Conservation (phyloP, 2,888 invertebrate genomes). For the Choreutis nemorana region DNA sequence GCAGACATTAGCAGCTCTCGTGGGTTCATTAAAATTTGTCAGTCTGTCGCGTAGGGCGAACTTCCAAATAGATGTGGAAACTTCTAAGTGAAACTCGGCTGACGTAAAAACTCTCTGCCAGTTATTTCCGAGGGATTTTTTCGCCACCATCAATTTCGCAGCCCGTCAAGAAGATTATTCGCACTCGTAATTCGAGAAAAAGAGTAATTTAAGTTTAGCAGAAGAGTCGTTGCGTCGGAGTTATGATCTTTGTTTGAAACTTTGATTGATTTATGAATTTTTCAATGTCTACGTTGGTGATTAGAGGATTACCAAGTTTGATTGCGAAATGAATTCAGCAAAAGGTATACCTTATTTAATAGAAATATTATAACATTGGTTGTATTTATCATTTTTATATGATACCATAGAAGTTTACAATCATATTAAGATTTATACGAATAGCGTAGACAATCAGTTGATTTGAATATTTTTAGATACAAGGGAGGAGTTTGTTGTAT, state of each 20-base stretch:
- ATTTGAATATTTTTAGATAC: no score
- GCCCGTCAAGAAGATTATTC: constrained; percentile 65
- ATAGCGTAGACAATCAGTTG: no score
- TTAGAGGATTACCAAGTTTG: constrained; percentile 21
- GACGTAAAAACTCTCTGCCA: constrained; percentile 59
- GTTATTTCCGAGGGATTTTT: constrained; percentile 48
- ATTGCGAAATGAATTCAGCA: neutral
- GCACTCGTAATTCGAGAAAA: constrained; percentile 63
- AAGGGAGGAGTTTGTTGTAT: no score
- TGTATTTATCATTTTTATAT: no score
- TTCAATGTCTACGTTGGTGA: constrained; percentile 28
- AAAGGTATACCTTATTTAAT: no score
- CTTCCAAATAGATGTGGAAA: constrained; percentile 63
- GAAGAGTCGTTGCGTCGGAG: constrained; percentile 53
- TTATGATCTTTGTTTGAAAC: constrained; percentile 62
- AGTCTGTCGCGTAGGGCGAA: constrained; percentile 57
- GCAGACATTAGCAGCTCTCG: constrained; percentile 62
- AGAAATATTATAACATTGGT: no score
- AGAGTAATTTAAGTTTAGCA: constrained; percentile 63
- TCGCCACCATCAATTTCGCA: constrained; percentile 61
- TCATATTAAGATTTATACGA: no score
- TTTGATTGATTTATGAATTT: constrained; percentile 61
- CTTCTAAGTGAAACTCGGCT: constrained; percentile 64
- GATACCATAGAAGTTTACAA: no score
- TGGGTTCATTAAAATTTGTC: constrained; percentile 66